A percentile compares a stretch with the other conserved stretches of the same genome.
phyloP scores from a whole-genome alignment of 2,113 vertebrate genomes.

The Cnemophilus loriae region DNA sequence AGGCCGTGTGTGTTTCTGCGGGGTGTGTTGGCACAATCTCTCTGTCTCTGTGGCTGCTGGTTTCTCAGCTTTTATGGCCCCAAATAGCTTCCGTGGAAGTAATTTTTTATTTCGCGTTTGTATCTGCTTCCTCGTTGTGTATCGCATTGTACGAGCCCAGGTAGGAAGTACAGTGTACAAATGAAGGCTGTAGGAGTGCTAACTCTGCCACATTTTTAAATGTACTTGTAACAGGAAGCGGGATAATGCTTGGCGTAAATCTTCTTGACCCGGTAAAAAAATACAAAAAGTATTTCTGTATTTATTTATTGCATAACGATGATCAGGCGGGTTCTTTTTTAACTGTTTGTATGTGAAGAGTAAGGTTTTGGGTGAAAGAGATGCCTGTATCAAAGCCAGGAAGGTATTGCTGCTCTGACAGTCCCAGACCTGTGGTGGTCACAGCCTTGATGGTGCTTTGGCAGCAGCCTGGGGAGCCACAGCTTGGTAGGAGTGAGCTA shows the following conservation, averaged over 20 bases:
- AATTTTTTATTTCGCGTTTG: fast-evolving
- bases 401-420: background rate
- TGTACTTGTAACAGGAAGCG: slow-evolving; percentile 5
- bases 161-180: background rate
- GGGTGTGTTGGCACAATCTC: too few species aligned
- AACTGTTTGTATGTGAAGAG: background rate
- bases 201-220: background rate
- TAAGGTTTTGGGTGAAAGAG: background rate
- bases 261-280: background rate
- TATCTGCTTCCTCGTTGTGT: background rate
- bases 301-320: background rate
- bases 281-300: background rate
- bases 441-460: background rate
- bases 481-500: background rate
- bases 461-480: background rate
- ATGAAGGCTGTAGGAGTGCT: background rate
- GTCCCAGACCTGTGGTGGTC: background rate
- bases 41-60: fast-evolving
- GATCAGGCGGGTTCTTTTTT: background rate
- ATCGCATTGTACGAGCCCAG: background rate
- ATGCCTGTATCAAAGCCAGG: fast-evolving
- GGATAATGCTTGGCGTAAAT: background rate
- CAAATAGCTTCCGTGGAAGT: background rate
- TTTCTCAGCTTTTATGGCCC: background rate
- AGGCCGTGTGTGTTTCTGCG: background rate